Evolutionary conservation across 2,888 invertebrate species (phyloP).

Genomic region (Odontocolon sp.): DNA sequence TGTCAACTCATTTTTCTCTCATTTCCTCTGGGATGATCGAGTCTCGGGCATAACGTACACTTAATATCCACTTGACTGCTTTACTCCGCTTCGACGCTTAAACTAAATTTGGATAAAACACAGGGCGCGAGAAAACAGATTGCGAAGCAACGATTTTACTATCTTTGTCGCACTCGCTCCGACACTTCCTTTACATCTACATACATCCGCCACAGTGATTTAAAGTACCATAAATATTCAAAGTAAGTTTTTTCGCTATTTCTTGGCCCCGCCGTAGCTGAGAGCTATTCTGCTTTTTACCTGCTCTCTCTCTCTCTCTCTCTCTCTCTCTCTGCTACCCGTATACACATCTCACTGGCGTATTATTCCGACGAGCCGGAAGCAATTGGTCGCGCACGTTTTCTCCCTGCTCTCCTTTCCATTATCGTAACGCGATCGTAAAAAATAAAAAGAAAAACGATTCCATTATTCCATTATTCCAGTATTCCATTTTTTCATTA

Average conservation of each 20-base stretch:
- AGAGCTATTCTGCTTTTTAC: conserved; percentile 8
- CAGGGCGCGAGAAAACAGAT: conserved; percentile 52
- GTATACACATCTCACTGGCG: background rate
- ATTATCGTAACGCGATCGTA: conserved; percentile 50
- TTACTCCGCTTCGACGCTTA: conserved; percentile 13
- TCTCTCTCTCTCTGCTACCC: conserved; percentile 1
- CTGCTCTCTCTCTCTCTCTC: background rate
- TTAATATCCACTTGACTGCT: conserved; percentile 13
- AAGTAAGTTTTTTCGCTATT: conserved; percentile 30
- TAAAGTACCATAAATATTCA: conserved; percentile 58
- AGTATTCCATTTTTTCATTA: background rate
- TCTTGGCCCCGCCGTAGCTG: background rate
- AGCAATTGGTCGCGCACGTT: conserved; percentile 51
- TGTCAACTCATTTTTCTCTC: conserved; percentile 3
- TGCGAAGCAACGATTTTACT: conserved; percentile 35
- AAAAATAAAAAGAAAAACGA: no score
- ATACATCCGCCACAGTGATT: conserved; percentile 57
- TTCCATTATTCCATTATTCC: conserved; percentile 14
- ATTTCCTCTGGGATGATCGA: conserved; percentile 3
- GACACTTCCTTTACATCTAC: conserved; percentile 37
- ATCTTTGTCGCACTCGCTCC: no score
- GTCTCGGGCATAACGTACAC: background rate
- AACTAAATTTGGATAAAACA: conserved; percentile 47
- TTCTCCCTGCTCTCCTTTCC: conserved; percentile 43
- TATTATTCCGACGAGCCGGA: conserved; percentile 50